Evolutionary conservation across 1,140 invertebrate species (phyloP), one percentile per base, ranked within the genome.

Genomic region (Lysiphlebus fabarum): DNA sequence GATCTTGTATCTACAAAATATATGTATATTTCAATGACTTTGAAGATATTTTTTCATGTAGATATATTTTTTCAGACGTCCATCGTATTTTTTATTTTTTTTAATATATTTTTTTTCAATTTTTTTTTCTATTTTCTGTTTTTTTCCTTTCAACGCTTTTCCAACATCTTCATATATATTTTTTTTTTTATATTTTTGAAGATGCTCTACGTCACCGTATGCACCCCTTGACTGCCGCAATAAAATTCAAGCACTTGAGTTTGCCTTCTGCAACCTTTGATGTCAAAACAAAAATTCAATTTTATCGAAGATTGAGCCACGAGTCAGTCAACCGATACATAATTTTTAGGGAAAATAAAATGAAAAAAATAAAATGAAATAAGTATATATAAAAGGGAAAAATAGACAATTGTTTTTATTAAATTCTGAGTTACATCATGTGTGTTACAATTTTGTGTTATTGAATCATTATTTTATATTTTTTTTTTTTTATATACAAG

Each of bases 281-380:
- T 77, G 73, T 76, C 59, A 37, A 65, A 68, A 72, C 42, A 75
- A 77, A 73, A 78, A 78, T 77, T 76, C 72, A 77, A 78, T 78
- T 77, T 74, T 67, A 68, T 61, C 64, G 64, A 68, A 77, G 73
- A 77, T 78, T 78, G 73, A 68, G 66, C 65, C 62, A 66, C 64
- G 70, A 56, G 62, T 65, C 67, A 75, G 66, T 73, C 66, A 71
- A 72, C 65, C 71, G 64, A 56, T 57, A 62, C 65, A 65, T 64
- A 56, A 36, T 56, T 62, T 36, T 44, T 49, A 40, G 58, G 40
- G 17, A 26, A 26, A 26, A 26, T 26, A 26, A 26, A 26, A 26
- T 26, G 17, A 26, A 26, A 26, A 26, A 26, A 26, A 26, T 26
- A 26, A 26, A 26, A 26, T 26, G 17, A 26, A 26, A 26, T 26